phyloP scores from a whole-genome alignment of 1,140 invertebrate genomes.

The Eciton burchellii region DNA sequence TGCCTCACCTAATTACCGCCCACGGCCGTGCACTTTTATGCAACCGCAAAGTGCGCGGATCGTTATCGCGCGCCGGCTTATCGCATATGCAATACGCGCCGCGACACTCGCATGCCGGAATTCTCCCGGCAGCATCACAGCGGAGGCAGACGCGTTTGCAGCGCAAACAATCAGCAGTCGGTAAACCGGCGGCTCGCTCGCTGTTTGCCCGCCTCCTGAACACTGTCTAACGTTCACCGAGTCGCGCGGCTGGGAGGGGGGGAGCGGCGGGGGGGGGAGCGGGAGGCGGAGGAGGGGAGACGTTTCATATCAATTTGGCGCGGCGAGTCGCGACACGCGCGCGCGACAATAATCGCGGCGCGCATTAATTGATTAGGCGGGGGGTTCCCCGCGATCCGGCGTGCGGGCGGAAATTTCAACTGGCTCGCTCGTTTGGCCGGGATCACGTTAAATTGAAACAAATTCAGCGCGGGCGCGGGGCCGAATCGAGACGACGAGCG shows the following conservation, averaged over 20 bases:
- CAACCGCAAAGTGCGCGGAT: background rate
- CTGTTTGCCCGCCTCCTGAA: conserved; percentile 43
- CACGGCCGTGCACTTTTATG: conserved; percentile 19
- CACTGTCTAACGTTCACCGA: conserved; percentile 41
- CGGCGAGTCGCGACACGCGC: conserved; percentile 53
- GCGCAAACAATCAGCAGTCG: conserved; percentile 50
- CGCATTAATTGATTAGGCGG: conserved; percentile 50
- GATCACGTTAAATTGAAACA: conserved; percentile 39
- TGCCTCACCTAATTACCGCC: conserved; percentile 32
- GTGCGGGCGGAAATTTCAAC: conserved; percentile 22
- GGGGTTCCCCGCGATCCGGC: background rate
- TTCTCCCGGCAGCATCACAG: conserved; percentile 39
- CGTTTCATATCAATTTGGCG: conserved; percentile 56
- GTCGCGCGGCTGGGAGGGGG: too few relatives aligned
- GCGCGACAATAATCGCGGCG: conserved; percentile 42
- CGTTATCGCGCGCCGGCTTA: conserved; percentile 9
- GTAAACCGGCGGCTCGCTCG: conserved; percentile 43
- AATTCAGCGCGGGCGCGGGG: conserved; percentile 21
- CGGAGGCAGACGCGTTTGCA: conserved; percentile 30
- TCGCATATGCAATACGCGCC: conserved; percentile 9
- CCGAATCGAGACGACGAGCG: conserved; percentile 10
- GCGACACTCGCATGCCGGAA: conserved; percentile 34
- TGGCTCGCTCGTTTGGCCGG: conserved; percentile 18
- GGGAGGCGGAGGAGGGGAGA: too few relatives aligned
- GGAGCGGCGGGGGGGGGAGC: too few relatives aligned